Percentiles rank a stretch among this genome's conserved stretches.
phyloP scores from a whole-genome alignment of 1,140 invertebrate genomes.

The Conus ventricosus region DNA sequence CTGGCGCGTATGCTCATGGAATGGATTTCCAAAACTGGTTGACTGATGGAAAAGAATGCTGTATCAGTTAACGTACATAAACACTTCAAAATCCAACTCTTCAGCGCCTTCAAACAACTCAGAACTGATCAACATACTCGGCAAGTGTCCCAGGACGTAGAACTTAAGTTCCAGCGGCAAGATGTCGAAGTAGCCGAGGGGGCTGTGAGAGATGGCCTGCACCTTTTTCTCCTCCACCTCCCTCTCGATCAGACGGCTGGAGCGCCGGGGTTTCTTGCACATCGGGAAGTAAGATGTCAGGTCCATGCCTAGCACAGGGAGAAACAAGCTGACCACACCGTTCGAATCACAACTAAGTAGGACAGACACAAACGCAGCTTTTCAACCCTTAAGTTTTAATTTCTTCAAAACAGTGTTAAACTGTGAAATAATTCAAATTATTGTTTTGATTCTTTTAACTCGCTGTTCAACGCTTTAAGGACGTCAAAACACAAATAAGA shows the following conservation, averaged over 20 bases:
- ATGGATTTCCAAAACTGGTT: too few species aligned
- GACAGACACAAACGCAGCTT: too few species aligned
- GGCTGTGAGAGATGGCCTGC: slow-evolving; percentile 51
- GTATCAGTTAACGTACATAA: too few species aligned
- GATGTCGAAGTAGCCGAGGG: slow-evolving; percentile 69
- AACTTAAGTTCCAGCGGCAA: slow-evolving; percentile 72
- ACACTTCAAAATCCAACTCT: too few species aligned
- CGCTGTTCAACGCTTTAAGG: neutral
- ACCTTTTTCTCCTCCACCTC: slow-evolving; percentile 56
- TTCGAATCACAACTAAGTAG: neutral
- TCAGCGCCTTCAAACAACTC: too few species aligned
- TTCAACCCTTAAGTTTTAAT: too few species aligned
- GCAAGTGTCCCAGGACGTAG: slow-evolving; percentile 64
- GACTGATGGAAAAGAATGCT: too few species aligned
- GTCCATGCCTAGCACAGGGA: slow-evolving; percentile 49
- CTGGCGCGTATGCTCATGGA: too few species aligned
- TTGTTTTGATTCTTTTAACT: neutral
- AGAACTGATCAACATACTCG: slow-evolving; percentile 54
- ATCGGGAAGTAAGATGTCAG: slow-evolving; percentile 61
- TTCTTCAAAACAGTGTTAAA: neutral
- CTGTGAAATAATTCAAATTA: neutral
- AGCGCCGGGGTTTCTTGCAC: slow-evolving; percentile 68
- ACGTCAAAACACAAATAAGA: neutral
- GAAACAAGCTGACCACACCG: neutral
- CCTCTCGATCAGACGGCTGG: slow-evolving; percentile 65